phyloP scores from a whole-genome alignment of 2,113 vertebrate species.

The Eretmochelys imbricata region DNA sequence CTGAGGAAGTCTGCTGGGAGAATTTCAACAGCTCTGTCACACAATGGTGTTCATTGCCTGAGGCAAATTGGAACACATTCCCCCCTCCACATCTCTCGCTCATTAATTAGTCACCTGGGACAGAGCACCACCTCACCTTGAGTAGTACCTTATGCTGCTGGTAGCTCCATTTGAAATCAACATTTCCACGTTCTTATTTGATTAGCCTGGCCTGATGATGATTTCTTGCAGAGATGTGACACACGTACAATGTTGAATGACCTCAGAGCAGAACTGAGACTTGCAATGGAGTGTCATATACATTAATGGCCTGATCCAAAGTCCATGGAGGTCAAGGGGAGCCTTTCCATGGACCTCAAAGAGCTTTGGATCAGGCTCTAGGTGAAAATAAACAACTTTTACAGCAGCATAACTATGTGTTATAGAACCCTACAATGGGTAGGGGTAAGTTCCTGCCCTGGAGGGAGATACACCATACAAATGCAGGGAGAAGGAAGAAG shows the following conservation, averaged over 20 bases:
- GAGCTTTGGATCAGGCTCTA: not conserved
- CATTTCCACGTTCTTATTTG: not conserved
- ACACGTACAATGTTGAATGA: not conserved
- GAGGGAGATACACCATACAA: not conserved
- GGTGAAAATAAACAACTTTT: not conserved
- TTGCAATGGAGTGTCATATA: not conserved
- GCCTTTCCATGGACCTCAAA: not conserved
- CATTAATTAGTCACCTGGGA: not conserved
- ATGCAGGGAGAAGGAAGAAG: not conserved
- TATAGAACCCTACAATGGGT: not conserved
- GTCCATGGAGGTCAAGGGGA: not conserved
- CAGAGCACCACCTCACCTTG: not conserved
- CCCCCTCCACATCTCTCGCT: not conserved
- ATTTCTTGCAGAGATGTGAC: not conserved
- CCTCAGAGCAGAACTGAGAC: not conserved
- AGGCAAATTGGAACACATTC: constrained; percentile 29
- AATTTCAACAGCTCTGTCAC: not conserved
- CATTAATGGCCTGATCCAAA: not conserved
- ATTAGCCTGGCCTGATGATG: not conserved
- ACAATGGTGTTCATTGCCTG: not conserved
- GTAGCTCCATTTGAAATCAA: not conserved
- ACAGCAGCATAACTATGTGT: not conserved
- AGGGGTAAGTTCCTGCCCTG: not conserved
- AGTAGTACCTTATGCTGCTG: not conserved
- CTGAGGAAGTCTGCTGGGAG: constrained; percentile 7